phyloP scores from a whole-genome alignment of 2,888 invertebrate genomes.

The Ceratothoa steindachneri region DNA sequence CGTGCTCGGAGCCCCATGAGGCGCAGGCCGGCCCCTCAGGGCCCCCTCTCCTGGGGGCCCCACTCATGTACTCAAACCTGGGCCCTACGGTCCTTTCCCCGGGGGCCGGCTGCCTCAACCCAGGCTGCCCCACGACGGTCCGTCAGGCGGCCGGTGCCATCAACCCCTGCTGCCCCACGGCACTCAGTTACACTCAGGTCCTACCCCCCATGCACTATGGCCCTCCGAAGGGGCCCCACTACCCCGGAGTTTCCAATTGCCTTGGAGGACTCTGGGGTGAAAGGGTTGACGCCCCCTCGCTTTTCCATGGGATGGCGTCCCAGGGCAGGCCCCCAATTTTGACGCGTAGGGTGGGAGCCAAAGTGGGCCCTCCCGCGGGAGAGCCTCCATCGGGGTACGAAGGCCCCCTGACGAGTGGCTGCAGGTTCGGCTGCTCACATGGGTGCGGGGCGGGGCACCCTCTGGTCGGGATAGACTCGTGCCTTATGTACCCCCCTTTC shows the following conservation, averaged over 20 bases:
- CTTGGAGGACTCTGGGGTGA: too few species aligned
- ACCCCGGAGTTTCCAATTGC: too few species aligned
- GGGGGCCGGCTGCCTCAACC: too few species aligned
- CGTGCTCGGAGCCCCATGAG: conserved; percentile 2
- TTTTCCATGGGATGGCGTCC: too few species aligned
- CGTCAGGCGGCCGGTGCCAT: not conserved
- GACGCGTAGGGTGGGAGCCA: too few species aligned
- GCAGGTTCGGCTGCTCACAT: not conserved
- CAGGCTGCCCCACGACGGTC: not conserved
- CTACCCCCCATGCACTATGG: not conserved
- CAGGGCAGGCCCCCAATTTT: too few species aligned
- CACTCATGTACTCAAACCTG: conserved; percentile 15
- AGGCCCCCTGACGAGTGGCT: not conserved
- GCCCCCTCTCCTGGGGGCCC: not conserved
- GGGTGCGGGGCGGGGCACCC: conserved; percentile 22
- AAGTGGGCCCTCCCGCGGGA: too few species aligned
- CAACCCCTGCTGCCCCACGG: not conserved
- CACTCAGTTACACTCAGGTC: not conserved
- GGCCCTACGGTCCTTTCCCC: not conserved
- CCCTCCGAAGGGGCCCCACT: not conserved
- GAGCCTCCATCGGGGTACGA: not conserved
- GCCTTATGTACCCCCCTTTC: conserved; percentile 42
- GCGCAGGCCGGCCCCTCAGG: not conserved
- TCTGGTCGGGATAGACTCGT: conserved; percentile 20
- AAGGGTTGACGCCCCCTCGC: too few species aligned